phyloP scores from a whole-genome alignment of 2,113 vertebrate genomes.

The Toxotes chatareus region DNA sequence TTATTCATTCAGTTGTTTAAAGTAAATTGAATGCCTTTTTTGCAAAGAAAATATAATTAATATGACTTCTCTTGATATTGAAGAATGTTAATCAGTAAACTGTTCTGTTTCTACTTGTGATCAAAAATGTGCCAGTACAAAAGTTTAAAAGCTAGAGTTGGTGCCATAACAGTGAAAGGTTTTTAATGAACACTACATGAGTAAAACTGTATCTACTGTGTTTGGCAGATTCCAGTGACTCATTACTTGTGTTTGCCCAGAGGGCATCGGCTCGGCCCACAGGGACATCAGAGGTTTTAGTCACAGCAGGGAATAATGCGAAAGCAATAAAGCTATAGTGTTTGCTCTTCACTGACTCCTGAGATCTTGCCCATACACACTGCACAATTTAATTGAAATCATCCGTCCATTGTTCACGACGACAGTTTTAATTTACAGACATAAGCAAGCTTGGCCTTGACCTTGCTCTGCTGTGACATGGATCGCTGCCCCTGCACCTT shows the following conservation, averaged over 20 bases:
- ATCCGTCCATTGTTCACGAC: slow-evolving; percentile 72
- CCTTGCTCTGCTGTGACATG: slow-evolving; percentile 71
- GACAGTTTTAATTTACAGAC: slow-evolving; percentile 82
- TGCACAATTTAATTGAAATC: slow-evolving; percentile 76
- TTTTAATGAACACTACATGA: neutral
- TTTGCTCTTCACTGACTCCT: slow-evolving; percentile 50
- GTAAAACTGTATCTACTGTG: neutral
- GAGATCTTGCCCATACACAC: slow-evolving; percentile 33
- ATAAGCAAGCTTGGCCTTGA: slow-evolving; percentile 74
- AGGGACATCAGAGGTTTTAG: slow-evolving; percentile 29
- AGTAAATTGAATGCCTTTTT: too few relatives aligned
- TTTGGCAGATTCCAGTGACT: neutral
- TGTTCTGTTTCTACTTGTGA: neutral
- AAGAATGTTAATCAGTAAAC: neutral
- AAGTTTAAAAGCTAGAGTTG: neutral
- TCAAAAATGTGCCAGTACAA: neutral
- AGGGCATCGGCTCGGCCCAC: slow-evolving; percentile 12
- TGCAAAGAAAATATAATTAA: too few relatives aligned
- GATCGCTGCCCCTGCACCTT: slow-evolving; percentile 64
- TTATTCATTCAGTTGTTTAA: too few relatives aligned
- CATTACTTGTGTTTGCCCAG: slow-evolving; percentile 12
- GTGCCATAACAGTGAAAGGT: neutral
- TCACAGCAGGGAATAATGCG: slow-evolving; percentile 35
- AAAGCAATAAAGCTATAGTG: slow-evolving; percentile 42
- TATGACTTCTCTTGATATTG: neutral